Evolutionary conservation across 2,888 invertebrate genomes (phyloP).

Genomic region (Callyntrura guangdongensis): DNA sequence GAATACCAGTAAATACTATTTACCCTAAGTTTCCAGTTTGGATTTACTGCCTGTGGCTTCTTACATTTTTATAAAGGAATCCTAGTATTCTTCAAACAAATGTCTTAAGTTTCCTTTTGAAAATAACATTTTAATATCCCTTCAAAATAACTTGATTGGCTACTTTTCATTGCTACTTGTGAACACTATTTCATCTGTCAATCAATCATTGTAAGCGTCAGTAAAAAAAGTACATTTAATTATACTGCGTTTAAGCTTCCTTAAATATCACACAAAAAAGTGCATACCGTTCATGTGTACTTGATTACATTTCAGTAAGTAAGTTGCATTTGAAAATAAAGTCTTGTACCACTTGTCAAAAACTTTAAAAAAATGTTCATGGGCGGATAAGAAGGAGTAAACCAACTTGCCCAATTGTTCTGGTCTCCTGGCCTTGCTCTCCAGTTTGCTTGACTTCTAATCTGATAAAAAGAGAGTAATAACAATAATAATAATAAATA

Average conservation of each 20-base stretch:
- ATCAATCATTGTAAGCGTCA: conserved; percentile 59
- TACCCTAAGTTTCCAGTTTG: too few species aligned
- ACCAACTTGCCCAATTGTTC: neutral
- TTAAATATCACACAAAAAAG: neutral
- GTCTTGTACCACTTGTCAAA: neutral
- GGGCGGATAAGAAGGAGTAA: conserved; percentile 19
- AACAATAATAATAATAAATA: too few species aligned
- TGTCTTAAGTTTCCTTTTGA: too few species aligned
- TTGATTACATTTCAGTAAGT: conserved; percentile 27
- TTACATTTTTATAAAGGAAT: too few species aligned
- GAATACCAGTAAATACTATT: neutral
- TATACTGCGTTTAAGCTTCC: neutral
- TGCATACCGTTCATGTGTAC: too few species aligned
- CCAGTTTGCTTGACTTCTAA: conserved; percentile 55
- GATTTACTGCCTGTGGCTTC: too few species aligned
- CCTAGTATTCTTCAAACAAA: too few species aligned
- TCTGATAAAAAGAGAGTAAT: conserved; percentile 56
- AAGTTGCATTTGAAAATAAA: neutral
- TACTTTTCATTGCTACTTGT: neutral
- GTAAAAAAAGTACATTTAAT: neutral
- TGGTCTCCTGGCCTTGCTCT: conserved; percentile 11
- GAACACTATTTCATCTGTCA: conserved; percentile 37
- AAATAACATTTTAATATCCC: too few species aligned
- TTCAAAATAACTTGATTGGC: conserved; percentile 8
- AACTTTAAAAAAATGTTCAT: neutral